A percentile compares a stretch with the other conserved stretches of the same genome.
These are phyloP conservation scores for Brachyalestes nurse DNA, from an alignment of 2,797 vertebrate species.

Conservation along the genomic window DNA sequence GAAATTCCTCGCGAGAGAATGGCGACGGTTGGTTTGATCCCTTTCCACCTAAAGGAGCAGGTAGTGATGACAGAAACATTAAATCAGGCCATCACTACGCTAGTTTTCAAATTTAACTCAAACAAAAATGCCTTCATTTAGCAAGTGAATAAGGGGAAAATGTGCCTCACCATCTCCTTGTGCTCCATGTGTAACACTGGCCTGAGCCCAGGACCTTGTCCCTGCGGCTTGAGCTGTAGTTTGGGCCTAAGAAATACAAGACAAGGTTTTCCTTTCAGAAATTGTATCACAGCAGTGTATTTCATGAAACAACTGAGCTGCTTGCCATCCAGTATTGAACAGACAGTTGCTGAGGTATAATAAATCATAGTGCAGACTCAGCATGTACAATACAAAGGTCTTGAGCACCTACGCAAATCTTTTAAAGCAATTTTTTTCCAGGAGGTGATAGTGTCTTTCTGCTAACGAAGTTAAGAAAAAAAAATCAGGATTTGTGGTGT, in stretches of 20 bases:
- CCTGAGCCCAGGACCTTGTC: constrained; percentile 95
- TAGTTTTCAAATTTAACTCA: not conserved
- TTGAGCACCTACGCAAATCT: too few relatives aligned
- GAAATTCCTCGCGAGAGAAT: constrained; percentile 99
- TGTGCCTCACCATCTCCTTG: constrained; percentile 89
- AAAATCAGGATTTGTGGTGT: too few relatives aligned
- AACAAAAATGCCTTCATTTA: not conserved
- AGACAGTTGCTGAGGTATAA: not conserved
- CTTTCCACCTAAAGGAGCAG: constrained; percentile 87
- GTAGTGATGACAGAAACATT: not conserved
- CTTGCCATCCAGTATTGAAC: not conserved
- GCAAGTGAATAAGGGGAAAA: not conserved
- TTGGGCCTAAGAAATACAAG: constrained; percentile 74
- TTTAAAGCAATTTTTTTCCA: too few relatives aligned
- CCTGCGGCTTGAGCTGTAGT: constrained; percentile 86
- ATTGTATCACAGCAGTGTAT: not conserved
- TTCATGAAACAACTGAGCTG: not conserved
- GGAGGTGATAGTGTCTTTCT: too few relatives aligned
- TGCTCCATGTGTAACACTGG: constrained; percentile 93
- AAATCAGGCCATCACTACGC: not conserved
- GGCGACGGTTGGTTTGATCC: constrained; percentile 95
- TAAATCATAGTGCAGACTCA: not conserved
- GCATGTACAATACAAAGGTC: not conserved
- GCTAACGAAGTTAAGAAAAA: too few relatives aligned
- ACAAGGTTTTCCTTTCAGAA: constrained; percentile 20